Base-by-base conservation (phyloP, 2,797 vertebrate genomes). In the Thunnus albacares region DNA sequence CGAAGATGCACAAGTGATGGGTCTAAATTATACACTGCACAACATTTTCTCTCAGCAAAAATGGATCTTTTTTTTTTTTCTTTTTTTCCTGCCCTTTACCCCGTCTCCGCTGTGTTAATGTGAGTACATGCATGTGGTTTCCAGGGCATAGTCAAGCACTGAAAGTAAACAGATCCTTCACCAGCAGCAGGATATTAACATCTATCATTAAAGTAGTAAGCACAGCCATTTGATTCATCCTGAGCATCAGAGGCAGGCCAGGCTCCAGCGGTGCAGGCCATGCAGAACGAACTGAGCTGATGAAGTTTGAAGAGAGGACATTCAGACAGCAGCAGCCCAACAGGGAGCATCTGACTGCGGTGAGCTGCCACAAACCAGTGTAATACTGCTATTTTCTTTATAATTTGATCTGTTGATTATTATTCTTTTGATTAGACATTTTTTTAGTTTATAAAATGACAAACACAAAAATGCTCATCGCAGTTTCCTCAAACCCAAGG, bases 121-220 rank as follows among this genome's bases (percentile, higher is more conserved):
- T 45, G 17, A 56, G 63, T 28, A 56, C 61, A 71, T 22, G 66
- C 63, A 33, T 1, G 5, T 38, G 57, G 53, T 76, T 85, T 70
- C 47, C 63, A 61, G 49, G 55, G 60, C 73, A 84, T 28, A 82
- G 71, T 71, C 18, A 24, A 79, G 70, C 58, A 1, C 68, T 60
- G 3, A 79, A 86, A 74, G 85, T 86, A 87, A 88, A 91, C 81
- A 75, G 83, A 79, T 88, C 76, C 68, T n/a, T 91, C 87, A 87
- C 47, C 68, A 55, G 84, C 60, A 79, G 80, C 79, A 76, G 79
- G 71, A 84, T 79, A 77, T 89, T 75, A 89, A 80, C 78, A 75
- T 92, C 57, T 72, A 65, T 89, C 79, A 75, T 88, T 79, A 85
- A 89, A 82, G 80, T 81, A 83, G 81, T 61, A 67, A 83, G 84